Evolutionary conservation across 1,140 invertebrate genomes (phyloP).

Genomic region (Plectrocnemia conspersa): DNA sequence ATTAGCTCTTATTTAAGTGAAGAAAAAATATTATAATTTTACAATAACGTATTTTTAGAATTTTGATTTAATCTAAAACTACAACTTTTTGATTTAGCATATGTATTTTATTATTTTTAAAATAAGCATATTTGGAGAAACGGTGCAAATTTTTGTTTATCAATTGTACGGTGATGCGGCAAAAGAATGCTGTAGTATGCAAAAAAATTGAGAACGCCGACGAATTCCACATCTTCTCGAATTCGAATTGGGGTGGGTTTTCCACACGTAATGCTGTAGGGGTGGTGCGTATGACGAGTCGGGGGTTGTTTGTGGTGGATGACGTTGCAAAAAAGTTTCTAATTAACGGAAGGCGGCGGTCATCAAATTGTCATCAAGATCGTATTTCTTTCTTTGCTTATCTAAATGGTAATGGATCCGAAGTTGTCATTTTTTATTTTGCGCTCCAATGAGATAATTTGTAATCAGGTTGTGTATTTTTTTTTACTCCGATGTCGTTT

Average conservation of each 20-base stretch:
- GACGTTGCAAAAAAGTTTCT: slow-evolving; percentile 26
- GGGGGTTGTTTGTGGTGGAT: background rate
- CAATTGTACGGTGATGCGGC: slow-evolving; percentile 3
- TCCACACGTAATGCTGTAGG: background rate
- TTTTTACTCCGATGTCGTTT: slow-evolving; percentile 12
- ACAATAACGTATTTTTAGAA: no score
- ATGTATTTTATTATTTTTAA: no score
- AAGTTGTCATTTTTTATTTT: slow-evolving; percentile 4
- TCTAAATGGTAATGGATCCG: slow-evolving; percentile 33
- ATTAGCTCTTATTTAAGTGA: no score
- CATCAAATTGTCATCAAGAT: slow-evolving; percentile 35
- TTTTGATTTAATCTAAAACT: no score
- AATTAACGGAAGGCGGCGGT: slow-evolving; percentile 33
- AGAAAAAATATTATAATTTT: no score
- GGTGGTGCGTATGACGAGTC: background rate
- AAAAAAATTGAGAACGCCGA: slow-evolving; percentile 24
- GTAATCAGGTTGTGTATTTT: slow-evolving; percentile 24
- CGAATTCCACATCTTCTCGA: slow-evolving; percentile 25
- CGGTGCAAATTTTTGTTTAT: no score
- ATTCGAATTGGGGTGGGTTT: background rate
- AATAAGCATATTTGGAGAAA: no score
- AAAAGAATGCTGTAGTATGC: slow-evolving; percentile 27
- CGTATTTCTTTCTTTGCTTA: slow-evolving; percentile 31
- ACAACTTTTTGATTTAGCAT: no score
- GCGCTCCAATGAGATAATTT: slow-evolving; percentile 25